Base-by-base conservation (phyloP, 2,113 vertebrate species). In the Choloepus hoffmanni region DNA sequence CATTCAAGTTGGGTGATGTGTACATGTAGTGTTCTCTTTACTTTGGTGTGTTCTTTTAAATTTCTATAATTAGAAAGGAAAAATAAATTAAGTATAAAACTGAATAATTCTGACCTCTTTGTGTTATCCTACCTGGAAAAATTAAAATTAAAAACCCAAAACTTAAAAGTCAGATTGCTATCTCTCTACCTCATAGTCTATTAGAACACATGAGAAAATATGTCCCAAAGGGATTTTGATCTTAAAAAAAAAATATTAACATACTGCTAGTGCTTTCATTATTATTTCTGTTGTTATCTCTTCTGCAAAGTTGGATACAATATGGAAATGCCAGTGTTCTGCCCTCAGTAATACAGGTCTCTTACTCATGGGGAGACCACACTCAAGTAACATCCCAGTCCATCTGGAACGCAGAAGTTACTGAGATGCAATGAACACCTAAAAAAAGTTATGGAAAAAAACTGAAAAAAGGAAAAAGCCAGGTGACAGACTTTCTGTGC, bases 401-500 rank as follows among this genome's bases (percentile, higher is more conserved):
- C 92, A 77, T 15, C 48, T 26, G 83, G 89, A 96, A 86, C 40
- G 26, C 63, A 81, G 88, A 95, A 95, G 94, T 91, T 86, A 97
- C 85, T 95, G 89, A 94, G 85, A 85, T 65, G 28, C 58, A 95
- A 92, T 33, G 55, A 97, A 97, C 45, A 97, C 95, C 91, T 97
- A 62, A 83, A 93, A 97, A 90, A 92, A 23, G 24, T 78, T 30
- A 78, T 77, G 50, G 33, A 97, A 77, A 26, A n/a, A 45, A 77
- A 70, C n/a, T 96, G 62, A 36, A 86, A 53, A 96, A 92, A 90
- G 63, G 70, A 48, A 95, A 92, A 97, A 86, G 78, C 90, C 93
- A 92, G 92, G 62, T 94, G 94, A 96, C 76, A 97, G 78, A 95
- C 85, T 96, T 96, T 85, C 94, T 97, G 95, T 72, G 92, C 85